Percentiles rank a stretch among this genome's conserved stretches.
Evolutionary conservation across 2,888 invertebrate genomes (phyloP).

Genomic region (Minunthozetes semirufus): DNA sequence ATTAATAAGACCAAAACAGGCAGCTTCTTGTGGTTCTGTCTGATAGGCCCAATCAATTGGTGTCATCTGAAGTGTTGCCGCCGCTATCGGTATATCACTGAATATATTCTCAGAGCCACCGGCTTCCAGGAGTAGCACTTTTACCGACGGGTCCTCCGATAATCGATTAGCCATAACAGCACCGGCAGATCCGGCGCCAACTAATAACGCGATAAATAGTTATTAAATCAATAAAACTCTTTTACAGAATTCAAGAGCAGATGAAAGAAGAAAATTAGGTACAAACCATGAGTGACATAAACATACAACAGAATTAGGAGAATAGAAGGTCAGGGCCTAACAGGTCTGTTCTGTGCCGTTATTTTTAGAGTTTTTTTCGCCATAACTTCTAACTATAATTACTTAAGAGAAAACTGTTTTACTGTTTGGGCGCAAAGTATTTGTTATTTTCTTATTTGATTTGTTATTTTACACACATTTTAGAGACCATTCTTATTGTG

Average conservation of each 20-base stretch:
- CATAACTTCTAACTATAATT: neutral
- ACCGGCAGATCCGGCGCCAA: slow-evolving; percentile 80
- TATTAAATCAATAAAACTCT: neutral
- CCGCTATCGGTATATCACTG: slow-evolving; percentile 44
- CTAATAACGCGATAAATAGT: slow-evolving; percentile 49
- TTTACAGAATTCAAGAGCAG: neutral
- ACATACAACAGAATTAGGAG: neutral
- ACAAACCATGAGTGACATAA: slow-evolving; percentile 20
- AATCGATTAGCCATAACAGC: slow-evolving; percentile 76
- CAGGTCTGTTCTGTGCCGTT: neutral
- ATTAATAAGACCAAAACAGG: slow-evolving; percentile 44
- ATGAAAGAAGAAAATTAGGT: slow-evolving; percentile 20
- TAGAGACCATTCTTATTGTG: neutral
- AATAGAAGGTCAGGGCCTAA: slow-evolving; percentile 18
- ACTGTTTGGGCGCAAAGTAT: neutral
- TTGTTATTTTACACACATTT: neutral
- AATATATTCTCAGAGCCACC: slow-evolving; percentile 44
- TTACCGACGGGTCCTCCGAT: slow-evolving; percentile 43
- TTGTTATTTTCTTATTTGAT: too few relatives aligned
- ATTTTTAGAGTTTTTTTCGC: slow-evolving; percentile 20
- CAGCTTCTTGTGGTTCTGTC: slow-evolving; percentile 65
- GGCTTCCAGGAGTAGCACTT: slow-evolving; percentile 44
- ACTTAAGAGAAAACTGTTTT: neutral
- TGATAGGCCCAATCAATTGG: slow-evolving; percentile 83
- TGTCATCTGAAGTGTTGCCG: slow-evolving; percentile 44